phyloP scores from a whole-genome alignment of 2,888 invertebrate genomes.

The Emmelina monodactyla region DNA sequence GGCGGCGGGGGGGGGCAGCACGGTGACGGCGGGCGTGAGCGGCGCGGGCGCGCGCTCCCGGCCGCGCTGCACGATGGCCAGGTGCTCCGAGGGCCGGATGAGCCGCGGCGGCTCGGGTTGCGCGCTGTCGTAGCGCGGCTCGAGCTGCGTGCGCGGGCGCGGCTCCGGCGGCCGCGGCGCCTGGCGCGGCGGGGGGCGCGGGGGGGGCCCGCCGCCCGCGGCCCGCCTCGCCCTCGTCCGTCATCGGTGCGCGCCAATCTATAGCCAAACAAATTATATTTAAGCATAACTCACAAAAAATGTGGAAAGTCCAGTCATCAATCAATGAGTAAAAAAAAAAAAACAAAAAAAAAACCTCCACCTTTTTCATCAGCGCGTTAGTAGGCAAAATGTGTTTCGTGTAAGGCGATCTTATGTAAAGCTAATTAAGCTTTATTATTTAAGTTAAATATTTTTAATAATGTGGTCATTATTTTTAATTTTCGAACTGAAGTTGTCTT shows the following conservation, averaged over 20 bases:
- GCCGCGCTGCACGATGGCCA: slow-evolving; percentile 35
- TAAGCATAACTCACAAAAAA: not conserved
- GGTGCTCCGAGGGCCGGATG: slow-evolving; percentile 52
- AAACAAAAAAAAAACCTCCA: no score
- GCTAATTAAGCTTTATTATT: no score
- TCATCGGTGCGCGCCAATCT: slow-evolving; percentile 64
- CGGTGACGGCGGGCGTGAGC: slow-evolving; percentile 35
- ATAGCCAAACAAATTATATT: slow-evolving; percentile 20
- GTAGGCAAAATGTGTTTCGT: no score
- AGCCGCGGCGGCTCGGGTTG: slow-evolving; percentile 38
- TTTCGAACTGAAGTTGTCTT: no score
- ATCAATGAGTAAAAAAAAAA: slow-evolving; percentile 4
- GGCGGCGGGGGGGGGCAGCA: slow-evolving; percentile 27
- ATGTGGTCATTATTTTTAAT: no score
- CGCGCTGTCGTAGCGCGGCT: slow-evolving; percentile 11
- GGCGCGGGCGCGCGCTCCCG: slow-evolving; percentile 35
- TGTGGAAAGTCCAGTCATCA: not conserved
- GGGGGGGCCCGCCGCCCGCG: slow-evolving; percentile 42
- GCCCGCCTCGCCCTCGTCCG: slow-evolving; percentile 53
- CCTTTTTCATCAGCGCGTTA: no score
- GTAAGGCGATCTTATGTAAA: no score
- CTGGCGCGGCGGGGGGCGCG: slow-evolving; percentile 45
- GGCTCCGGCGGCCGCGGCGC: slow-evolving; percentile 37
- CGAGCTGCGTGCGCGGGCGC: slow-evolving; percentile 28
- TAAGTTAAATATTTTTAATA: no score